Base-by-base conservation (phyloP, 2,113 vertebrate genomes). In the Ceyx margarethae region DNA sequence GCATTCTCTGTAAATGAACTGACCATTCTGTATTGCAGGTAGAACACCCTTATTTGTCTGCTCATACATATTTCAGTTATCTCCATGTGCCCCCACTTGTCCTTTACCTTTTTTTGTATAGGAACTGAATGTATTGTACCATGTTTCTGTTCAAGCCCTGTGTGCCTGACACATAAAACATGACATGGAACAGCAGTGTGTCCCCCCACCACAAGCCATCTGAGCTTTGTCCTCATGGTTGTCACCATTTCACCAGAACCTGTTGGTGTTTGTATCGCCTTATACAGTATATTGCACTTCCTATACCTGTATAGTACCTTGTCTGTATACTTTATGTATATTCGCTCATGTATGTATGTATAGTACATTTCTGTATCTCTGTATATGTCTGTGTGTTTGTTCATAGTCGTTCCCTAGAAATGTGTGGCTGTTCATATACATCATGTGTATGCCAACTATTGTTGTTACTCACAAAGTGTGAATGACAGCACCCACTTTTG, bases 241-340 rank as follows among this genome's bases (percentile, higher is more conserved):
- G 68, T 78, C 71, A 72, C 65, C 67, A 86, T 94, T 88, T 95
- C 88, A 94, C 89, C 90, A 77, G 61, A 18, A 20, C 21, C 67
- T 51, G 56, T 87, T 0, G 13, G 53, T 96, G 92, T 91, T 96
- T 95, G 90, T 96, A 60, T 61, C 86, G 75, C 76, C 92, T 95
- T 92, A 88, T 58, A 65, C 67, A 88, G 81, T 85, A 91, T 80
- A 94, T 91, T 94, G 61, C 81, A 84, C 88, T 94, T 88, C 58
- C 89, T 94, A 81, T 71, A 87, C 79, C 81, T 96, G 77, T 90
- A 90, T 95, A 96, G 94, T 94, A 96, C 79, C 94, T 91, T 14
- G 83, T 96, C 96, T 91, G 68, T 93, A 85, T 81, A 89, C 89
- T 95, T 77, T 90, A 80, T 95, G 91, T 93, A 85, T 91, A 40